Evolutionary conservation across 2,113 vertebrate genomes (phyloP).

Genomic region (Eulemur rufifrons): DNA sequence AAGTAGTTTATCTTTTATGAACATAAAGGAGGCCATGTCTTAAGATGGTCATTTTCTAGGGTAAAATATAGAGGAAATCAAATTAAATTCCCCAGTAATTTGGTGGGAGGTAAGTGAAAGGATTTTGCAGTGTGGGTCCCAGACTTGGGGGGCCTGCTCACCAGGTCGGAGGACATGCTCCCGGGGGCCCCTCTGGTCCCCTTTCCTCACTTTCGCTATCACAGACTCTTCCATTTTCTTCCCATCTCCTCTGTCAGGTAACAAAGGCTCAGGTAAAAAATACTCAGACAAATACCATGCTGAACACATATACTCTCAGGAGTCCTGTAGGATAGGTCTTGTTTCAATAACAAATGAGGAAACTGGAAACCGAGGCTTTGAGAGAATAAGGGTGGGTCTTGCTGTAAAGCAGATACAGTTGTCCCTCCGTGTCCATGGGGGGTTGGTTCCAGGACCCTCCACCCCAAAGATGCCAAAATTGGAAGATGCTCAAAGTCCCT

Average conservation of each 20-base stretch:
- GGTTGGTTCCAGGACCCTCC: not conserved
- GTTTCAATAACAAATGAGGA: not conserved
- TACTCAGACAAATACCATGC: not conserved
- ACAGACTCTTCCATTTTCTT: not conserved
- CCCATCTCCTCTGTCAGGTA: not conserved
- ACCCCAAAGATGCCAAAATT: not conserved
- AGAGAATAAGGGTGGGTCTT: not conserved
- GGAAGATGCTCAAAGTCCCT: not conserved
- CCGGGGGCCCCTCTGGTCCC: rapidly evolving
- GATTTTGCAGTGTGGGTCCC: rapidly evolving
- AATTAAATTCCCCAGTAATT: not conserved
- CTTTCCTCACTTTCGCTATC: not conserved
- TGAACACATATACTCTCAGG: not conserved
- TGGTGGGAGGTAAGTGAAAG: not conserved
- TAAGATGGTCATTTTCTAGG: not conserved
- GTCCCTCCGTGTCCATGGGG: not conserved
- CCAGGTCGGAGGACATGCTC: rapidly evolving
- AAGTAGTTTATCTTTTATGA: constrained; percentile 79
- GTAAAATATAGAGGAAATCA: not conserved
- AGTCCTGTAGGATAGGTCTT: not conserved
- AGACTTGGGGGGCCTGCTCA: not conserved
- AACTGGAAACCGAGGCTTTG: not conserved
- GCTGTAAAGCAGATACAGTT: not conserved
- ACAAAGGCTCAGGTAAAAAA: not conserved
- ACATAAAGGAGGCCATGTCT: not conserved